Conservation (phyloP, 2,888 invertebrate genomes). For the Polia nebulosa region DNA sequence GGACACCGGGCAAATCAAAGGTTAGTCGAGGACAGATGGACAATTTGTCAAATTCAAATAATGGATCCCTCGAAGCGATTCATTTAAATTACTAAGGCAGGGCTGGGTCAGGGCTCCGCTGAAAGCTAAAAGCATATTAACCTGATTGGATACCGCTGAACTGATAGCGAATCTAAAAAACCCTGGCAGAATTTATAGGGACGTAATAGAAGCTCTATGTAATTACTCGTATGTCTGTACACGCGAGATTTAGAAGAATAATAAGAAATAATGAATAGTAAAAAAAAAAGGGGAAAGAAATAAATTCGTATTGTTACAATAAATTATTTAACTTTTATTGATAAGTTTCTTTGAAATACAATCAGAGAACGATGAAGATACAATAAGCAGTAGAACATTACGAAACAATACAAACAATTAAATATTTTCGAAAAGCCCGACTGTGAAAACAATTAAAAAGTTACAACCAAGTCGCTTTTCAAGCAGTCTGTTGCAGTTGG, state of each 20-base stretch:
- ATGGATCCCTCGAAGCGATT: constrained; percentile 55
- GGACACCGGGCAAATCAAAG: constrained; percentile 47
- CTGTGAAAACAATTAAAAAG: too few species aligned
- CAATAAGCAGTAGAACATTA: not conserved
- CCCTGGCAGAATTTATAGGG: constrained; percentile 2
- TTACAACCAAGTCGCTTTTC: too few species aligned
- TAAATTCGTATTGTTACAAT: not conserved
- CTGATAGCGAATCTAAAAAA: constrained; percentile 36
- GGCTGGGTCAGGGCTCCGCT: constrained; percentile 57
- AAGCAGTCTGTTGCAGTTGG: too few species aligned
- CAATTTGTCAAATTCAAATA: constrained; percentile 62
- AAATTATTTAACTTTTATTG: constrained; percentile 1
- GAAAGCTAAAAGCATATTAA: constrained; percentile 56
- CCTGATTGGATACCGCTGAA: constrained; percentile 39
- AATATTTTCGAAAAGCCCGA: too few species aligned
- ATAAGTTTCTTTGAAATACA: constrained; percentile 9
- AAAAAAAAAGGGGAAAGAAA: constrained; percentile 19
- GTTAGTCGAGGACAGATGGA: constrained; percentile 47
- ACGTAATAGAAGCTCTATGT: not conserved
- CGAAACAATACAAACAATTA: not conserved
- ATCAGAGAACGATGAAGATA: not conserved
- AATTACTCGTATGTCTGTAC: constrained; percentile 9
- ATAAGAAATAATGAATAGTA: constrained; percentile 9
- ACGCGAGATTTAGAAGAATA: constrained; percentile 32
- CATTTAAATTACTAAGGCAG: constrained; percentile 55